Base-by-base conservation (phyloP, 2,888 invertebrate species). In the Salpingus planirostris region DNA sequence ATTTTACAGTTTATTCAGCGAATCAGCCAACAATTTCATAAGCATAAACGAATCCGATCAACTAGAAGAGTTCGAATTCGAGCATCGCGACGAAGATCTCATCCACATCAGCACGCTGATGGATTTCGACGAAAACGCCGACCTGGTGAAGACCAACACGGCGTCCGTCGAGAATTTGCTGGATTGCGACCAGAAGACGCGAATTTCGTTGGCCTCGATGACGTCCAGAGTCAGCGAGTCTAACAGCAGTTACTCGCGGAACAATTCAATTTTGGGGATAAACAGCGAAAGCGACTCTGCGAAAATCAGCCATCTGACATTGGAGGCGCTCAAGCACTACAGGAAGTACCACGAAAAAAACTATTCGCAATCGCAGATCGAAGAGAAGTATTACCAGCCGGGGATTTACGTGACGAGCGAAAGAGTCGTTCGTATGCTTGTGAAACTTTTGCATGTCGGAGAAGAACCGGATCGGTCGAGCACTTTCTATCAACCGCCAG, bases 81-180 rank as follows among this genome's bases (percentile, higher is more conserved):
- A 56, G 33, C 34, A 51, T 11, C 4, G 10, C 10, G 41, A 38
- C 5, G 46, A 47, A 5, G 52, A 55, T 31, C 32, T 52, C n/a
- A 45, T 40, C 27, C 41, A 54, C 15, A 39, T 52, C 3, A 55
- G 55, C 7, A 34, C 54, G 7, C 42, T 58, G 11, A 49, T 60
- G 38, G 61, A 60, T 27, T 60, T 59, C 34, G 57, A 59, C 28
- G 59, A 60, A 29, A n/a, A n/a, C n/a, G n/a, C n/a, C n/a, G 38
- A 37, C 10, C 31, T 41, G 14, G 13, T 39, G 23, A 40, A 41
- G 27, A 44, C 44, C 24, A 49, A 43, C 25, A 44, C 38, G 8
- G 30, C 36, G 13, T 53, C 55, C 1, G 29, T 47, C 4, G 57
- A 55, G 36, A 46, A 49, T 38, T 32, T 54, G 8, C 29, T 50